Conservation (phyloP, 1,140 invertebrate species). For the Drosophila neocordata region DNA sequence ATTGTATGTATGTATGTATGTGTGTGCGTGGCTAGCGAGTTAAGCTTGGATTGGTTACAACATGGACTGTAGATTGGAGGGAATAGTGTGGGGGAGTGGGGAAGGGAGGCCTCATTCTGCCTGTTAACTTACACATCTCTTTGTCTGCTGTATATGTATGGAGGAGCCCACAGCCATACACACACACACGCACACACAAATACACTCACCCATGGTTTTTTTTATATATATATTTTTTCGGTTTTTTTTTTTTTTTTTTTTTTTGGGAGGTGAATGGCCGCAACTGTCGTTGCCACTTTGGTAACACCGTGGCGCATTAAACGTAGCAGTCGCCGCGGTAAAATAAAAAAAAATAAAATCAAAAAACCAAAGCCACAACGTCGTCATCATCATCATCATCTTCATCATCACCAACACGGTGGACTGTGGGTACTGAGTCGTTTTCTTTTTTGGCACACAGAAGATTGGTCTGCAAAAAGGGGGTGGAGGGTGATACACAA, state of each 20-base stretch:
- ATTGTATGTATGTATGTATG: constrained; percentile 30
- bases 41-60: constrained; percentile 64
- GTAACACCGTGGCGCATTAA: constrained; percentile 78
- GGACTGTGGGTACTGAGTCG: constrained; percentile 27
- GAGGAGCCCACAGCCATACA: constrained; percentile 1
- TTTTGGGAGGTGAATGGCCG: constrained; percentile 80
- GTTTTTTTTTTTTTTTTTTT: constrained; percentile 33
- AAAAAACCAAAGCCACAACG: constrained; percentile 56
- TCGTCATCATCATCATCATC: constrained; percentile 69
- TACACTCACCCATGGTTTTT: constrained; percentile 40
- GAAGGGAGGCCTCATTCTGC: constrained; percentile 19
- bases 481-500: not conserved
- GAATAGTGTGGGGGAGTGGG: constrained; percentile 12
- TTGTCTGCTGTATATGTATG: constrained; percentile 46
- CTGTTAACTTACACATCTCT: constrained; percentile 40
- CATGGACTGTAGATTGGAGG: constrained; percentile 16
- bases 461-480: not conserved
- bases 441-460: constrained; percentile 46
- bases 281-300: constrained; percentile 80
- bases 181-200: constrained; percentile 31
- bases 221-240: not conserved
- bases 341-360: constrained; percentile 36
- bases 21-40: constrained; percentile 51
- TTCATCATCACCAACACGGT: constrained; percentile 53
- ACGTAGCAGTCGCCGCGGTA: constrained; percentile 62